Evolutionary conservation across 2,888 invertebrate species (phyloP).

Genomic region (Pachycephus smyrnensis): DNA sequence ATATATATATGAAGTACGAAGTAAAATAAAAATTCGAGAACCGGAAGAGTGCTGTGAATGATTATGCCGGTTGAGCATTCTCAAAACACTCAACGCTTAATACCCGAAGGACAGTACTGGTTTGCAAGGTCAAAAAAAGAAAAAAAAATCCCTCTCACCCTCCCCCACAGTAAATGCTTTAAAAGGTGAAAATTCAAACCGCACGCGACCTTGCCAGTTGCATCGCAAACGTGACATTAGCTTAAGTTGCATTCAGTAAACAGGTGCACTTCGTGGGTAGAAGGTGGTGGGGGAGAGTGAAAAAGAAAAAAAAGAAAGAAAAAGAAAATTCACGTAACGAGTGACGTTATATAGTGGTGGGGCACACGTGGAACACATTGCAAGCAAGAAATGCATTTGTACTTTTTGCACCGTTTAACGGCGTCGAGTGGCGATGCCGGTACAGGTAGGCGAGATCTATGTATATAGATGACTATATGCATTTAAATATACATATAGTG

Average conservation of each 20-base stretch:
- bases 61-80: not conserved
- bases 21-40: not conserved
- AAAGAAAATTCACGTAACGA: not conserved
- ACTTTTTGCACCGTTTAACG: conserved; percentile 8
- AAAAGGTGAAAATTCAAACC: not conserved
- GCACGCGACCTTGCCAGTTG: not conserved
- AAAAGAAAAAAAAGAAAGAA: not conserved
- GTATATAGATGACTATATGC: not conserved
- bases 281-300: not conserved
- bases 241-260: not conserved
- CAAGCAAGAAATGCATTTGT: conserved; percentile 6
- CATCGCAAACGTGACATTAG: not conserved
- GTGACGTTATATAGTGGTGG: conserved; percentile 1
- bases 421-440: not conserved
- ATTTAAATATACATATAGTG: not conserved
- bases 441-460: not conserved
- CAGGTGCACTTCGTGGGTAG: not conserved
- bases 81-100: not conserved
- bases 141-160: not conserved
- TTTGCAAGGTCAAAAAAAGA: not conserved
- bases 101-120: not conserved
- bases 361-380: not conserved
- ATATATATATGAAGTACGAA: not conserved
- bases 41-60: not conserved
- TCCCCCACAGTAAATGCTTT: not conserved